Conservation (phyloP, 2,797 vertebrate genomes). For the Hydrophis major region DNA sequence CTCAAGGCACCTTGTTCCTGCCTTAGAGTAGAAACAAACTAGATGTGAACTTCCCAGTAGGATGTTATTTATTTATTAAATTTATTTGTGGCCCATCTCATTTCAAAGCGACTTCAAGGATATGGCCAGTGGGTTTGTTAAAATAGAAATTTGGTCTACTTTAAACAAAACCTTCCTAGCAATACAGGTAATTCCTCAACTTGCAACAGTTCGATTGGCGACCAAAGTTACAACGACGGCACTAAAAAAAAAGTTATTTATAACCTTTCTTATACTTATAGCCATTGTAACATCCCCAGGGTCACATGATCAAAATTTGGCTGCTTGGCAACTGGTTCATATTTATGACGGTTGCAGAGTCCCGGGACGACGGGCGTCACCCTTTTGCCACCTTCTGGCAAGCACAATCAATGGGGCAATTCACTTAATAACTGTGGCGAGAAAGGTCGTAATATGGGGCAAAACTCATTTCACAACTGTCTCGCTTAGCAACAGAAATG, state of each 20-base stretch:
- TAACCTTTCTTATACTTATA: neutral
- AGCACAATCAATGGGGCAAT: neutral
- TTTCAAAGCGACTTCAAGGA: neutral
- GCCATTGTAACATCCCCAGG: no score
- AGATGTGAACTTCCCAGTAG: neutral
- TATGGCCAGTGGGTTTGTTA: neutral
- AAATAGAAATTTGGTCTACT: neutral
- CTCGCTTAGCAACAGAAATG: neutral
- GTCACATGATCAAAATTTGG: neutral
- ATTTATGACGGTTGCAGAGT: neutral
- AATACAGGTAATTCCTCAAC: neutral
- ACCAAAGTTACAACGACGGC: neutral
- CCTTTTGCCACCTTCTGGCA: neutral
- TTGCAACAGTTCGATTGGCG: neutral
- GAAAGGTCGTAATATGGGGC: accelerated
- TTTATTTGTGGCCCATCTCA: neutral
- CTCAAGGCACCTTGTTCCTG: neutral
- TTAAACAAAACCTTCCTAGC: no score
- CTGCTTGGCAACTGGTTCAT: neutral
- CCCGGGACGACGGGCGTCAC: accelerated
- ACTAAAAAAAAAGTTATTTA: neutral
- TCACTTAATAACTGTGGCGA: neutral
- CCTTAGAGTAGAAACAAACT: neutral
- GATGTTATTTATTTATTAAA: neutral
- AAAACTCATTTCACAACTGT: neutral